Evolutionary conservation across 2,888 invertebrate species (phyloP).

Genomic region (Panopea generosa): DNA sequence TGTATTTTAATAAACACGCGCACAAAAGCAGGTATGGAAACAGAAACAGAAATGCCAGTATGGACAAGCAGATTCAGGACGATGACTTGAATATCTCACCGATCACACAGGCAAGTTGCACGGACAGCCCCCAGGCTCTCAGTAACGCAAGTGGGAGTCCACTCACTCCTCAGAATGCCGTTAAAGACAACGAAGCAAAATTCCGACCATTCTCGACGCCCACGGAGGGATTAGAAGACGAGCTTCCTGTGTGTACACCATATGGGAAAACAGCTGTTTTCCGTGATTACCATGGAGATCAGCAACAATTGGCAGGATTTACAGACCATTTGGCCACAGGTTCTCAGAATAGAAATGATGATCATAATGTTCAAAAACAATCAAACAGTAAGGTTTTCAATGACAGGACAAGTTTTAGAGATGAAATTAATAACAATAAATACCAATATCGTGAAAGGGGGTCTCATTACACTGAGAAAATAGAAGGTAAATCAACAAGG

Average conservation of each 20-base stretch:
- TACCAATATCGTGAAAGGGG: too few relatives aligned
- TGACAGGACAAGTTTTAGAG: too few relatives aligned
- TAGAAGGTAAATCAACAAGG: too few relatives aligned
- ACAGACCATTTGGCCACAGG: too few relatives aligned
- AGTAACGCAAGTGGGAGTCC: slow-evolving; percentile 62
- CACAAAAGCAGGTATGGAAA: neutral
- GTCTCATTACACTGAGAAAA: too few relatives aligned
- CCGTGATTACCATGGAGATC: slow-evolving; percentile 10
- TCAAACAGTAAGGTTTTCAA: too few relatives aligned
- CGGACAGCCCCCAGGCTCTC: slow-evolving; percentile 53
- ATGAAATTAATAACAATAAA: too few relatives aligned
- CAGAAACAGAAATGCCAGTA: neutral
- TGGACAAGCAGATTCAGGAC: neutral
- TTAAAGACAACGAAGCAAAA: slow-evolving; percentile 45
- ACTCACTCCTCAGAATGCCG: slow-evolving; percentile 39
- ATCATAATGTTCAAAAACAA: too few relatives aligned
- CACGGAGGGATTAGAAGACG: slow-evolving; percentile 42
- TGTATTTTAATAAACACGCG: neutral
- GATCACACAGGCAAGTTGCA: slow-evolving; percentile 67
- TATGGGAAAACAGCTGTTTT: slow-evolving; percentile 57
- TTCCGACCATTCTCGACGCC: slow-evolving; percentile 68
- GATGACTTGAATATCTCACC: slow-evolving; percentile 69
- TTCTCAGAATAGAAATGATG: too few relatives aligned
- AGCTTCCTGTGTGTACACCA: slow-evolving; percentile 44
- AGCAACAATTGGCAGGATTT: neutral